Percentiles rank a stretch among this genome's conserved stretches.
These are phyloP conservation scores for Cettia cetti DNA, from an alignment of 2,113 vertebrate genomes.

Conservation along the genomic window DNA sequence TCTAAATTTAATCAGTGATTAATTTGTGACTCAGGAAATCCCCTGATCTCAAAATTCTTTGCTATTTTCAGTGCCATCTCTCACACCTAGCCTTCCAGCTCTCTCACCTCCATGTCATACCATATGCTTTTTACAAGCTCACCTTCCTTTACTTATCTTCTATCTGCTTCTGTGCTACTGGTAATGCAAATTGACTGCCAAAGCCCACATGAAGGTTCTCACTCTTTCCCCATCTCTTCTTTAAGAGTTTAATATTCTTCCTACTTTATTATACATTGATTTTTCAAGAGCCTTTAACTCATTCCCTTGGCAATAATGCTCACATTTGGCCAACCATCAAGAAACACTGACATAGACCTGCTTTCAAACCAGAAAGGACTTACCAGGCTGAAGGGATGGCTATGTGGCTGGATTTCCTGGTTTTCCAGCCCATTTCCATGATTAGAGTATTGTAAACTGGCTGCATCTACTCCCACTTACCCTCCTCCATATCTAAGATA, in stretches of 20 bases:
- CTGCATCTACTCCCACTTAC: background rate
- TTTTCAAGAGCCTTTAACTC: background rate
- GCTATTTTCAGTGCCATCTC: background rate
- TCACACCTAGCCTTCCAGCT: background rate
- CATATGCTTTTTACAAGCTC: background rate
- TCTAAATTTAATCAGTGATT: background rate
- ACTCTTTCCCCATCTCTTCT: background rate
- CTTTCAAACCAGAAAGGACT: background rate
- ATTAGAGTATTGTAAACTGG: background rate
- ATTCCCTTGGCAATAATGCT: background rate
- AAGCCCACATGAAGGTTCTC: background rate
- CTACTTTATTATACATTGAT: background rate
- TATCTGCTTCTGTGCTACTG: background rate
- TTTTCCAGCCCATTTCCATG: background rate
- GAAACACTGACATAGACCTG: accelerated
- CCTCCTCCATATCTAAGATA: background rate
- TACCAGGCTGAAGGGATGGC: background rate
- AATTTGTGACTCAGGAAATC: background rate
- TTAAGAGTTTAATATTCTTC: background rate
- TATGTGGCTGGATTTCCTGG: background rate
- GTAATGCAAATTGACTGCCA: background rate
- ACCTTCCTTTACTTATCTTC: background rate
- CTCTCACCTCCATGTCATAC: background rate
- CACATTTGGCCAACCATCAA: background rate
- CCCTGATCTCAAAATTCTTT: background rate